Base-by-base conservation (phyloP, 2,113 vertebrate species). In the Natator depressus region DNA sequence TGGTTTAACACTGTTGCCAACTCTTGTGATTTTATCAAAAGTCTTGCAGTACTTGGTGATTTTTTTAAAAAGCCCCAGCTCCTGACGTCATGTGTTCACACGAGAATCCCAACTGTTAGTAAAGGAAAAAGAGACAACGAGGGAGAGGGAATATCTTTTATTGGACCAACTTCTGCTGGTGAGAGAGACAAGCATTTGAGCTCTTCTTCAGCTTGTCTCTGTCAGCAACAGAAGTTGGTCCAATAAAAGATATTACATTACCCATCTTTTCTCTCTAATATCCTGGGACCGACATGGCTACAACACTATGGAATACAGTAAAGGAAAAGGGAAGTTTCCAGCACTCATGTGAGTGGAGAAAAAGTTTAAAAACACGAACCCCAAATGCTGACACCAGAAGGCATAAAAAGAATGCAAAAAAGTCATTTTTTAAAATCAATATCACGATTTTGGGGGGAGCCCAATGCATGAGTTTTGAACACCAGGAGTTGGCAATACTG, bases 401-500 rank as follows among this genome's bases (percentile, higher is more conserved):
- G 19, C 65, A 72, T 38, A 72, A 38, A 72, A 69, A 72, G 35
- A 72, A 72, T 10, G 10, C n/a, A 72, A 38, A 20, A 72, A 72
- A 38, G 4, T 17, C 8, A 38, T 46, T 24, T 86, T 93, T 27
- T 49, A 65, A 91, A 59, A 4, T 79, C 87, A 76, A 80, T 78
- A 25, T 46, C 5, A 2, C 0, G 17, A 62, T 31, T 49, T 62
- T 47, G 62, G 31, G 35, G 29, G 35, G 29, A 24, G 13, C 24
- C 38, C 51, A 85, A 91, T 91, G 80, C 2, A 80, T 62, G n/a
- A 14, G 72, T 46, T 84, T 89, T 85, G 72, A 72, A 62, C 82
- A 82, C 29, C 1, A 69, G 24, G 24, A 76, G 25, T 38, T 88
- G 51, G 20, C 89, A 91, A 13, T 19, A 89, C 29, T 5, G 53